These are phyloP conservation scores for Brachionus sp. DNA, from an alignment of 1,140 invertebrate species.

Conservation along the genomic window DNA sequence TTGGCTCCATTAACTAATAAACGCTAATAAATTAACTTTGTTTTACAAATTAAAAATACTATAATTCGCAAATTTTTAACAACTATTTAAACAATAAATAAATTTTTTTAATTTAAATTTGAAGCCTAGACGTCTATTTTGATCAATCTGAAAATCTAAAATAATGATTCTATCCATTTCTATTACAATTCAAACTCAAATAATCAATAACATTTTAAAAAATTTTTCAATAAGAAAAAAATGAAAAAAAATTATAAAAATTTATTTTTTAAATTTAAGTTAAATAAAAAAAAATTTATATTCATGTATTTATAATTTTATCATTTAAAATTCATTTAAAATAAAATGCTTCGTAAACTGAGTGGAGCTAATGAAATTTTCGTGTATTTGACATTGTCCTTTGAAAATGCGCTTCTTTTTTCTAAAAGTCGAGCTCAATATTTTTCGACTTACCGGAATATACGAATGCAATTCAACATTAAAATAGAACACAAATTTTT, in stretches of 20 bases:
- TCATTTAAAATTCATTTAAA: slow-evolving; percentile 37
- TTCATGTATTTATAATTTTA: background rate
- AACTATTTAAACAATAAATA: too few relatives aligned
- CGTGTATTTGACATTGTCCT: slow-evolving; percentile 42
- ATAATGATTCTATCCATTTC: too few relatives aligned
- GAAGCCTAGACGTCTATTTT: too few relatives aligned
- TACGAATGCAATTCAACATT: slow-evolving; percentile 43
- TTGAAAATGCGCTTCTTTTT: slow-evolving; percentile 45
- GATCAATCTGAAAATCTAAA: too few relatives aligned
- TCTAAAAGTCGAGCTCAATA: slow-evolving; percentile 33
- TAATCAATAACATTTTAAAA: too few relatives aligned
- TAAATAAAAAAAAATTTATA: background rate
- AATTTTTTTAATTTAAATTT: too few relatives aligned
- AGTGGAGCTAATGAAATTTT: slow-evolving; percentile 44
- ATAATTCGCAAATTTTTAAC: too few relatives aligned
- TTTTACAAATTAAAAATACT: too few relatives aligned
- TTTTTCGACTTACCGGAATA: slow-evolving; percentile 38
- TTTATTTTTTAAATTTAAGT: background rate
- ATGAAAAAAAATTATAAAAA: background rate
- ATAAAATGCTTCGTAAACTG: slow-evolving; percentile 28
- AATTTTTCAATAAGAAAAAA: too few relatives aligned
- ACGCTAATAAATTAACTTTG: too few relatives aligned
- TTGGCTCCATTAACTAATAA: too few relatives aligned
- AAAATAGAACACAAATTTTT: slow-evolving; percentile 21
- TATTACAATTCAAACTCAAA: too few relatives aligned